Base-by-base conservation (phyloP, 1,140 invertebrate genomes). In the Asobara japonica region DNA sequence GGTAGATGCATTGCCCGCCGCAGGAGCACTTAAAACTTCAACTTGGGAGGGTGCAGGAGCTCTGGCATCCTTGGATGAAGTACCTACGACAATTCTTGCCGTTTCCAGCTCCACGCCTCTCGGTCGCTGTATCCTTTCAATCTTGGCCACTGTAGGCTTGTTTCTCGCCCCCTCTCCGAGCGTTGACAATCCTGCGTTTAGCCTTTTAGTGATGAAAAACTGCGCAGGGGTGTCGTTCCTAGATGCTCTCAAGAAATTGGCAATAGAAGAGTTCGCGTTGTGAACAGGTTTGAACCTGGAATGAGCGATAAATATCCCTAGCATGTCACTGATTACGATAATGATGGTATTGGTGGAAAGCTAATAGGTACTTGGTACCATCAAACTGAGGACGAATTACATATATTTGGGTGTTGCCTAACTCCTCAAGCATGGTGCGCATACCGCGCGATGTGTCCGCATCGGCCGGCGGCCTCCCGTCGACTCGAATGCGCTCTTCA, bases 201-300 rank as follows among this genome's bases (percentile, higher is more conserved):
- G 51, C 65, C 65, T 66, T 27, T 66, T 72, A 0, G 70, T 72
- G 25, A 72, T 72, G 18, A 38, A 72, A 72, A 56, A 72, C 25
- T 72, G 70, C 0, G 61, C 27, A 38, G 13, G 36, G 22, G 30
- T 65, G 16, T 33, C 29, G 36, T 71, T 45, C 13, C 38, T 48
- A 8, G 69, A 65, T 20, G 56, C 45, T 62, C n/a, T 22, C 11
- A 4, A 22, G 5, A 18, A 64, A 22, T 48, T 45, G 11, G 31
- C 29, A 0, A 69, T 5, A 0, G 69, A 56, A 22, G 18, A 22
- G 51, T 71, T 71, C 18, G 8, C 16, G 27, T 7, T 10, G n/a
- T 5, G 38, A 11, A 25, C 10, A 20, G 7, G 13, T 65, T 56
- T 71, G 31, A 22, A 65, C 11, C 69, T 36, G 16, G n/a, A n/a